phyloP scores from a whole-genome alignment of 2,797 vertebrate genomes.

The Cossypha polioptera region DNA sequence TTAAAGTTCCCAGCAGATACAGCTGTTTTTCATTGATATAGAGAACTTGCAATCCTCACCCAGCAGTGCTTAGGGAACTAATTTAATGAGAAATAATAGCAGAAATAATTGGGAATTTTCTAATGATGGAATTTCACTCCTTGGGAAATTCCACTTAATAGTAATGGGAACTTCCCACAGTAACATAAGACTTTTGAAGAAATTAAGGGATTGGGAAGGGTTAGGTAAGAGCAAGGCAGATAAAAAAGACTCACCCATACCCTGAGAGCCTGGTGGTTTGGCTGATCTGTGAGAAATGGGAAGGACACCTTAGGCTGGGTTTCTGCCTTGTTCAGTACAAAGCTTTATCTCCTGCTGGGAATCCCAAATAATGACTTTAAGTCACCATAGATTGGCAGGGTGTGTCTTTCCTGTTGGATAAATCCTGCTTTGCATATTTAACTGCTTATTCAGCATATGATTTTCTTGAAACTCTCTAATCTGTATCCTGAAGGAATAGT shows the following conservation, averaged over 20 bases:
- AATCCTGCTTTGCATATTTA: neutral
- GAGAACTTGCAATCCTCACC: neutral
- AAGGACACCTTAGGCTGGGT: neutral
- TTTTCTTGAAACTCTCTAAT: neutral
- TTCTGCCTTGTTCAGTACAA: neutral
- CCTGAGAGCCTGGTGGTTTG: neutral
- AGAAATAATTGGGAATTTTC: slow-evolving; percentile 6
- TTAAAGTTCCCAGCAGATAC: neutral
- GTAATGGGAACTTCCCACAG: neutral
- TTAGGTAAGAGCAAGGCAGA: neutral
- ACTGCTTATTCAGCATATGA: neutral
- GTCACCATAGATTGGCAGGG: neutral
- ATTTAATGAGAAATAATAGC: neutral
- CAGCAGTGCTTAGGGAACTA: neutral
- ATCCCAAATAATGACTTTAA: neutral
- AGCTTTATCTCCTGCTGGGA: neutral
- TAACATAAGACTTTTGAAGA: neutral
- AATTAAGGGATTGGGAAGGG: neutral
- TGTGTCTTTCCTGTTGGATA: neutral
- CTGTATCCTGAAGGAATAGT: neutral
- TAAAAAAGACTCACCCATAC: neutral
- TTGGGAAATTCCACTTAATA: slow-evolving; percentile 15
- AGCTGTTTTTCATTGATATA: neutral
- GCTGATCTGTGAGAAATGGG: neutral
- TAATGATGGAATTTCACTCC: neutral